Conservation (phyloP, 2,888 invertebrate genomes). For the Tortrix viridana region DNA sequence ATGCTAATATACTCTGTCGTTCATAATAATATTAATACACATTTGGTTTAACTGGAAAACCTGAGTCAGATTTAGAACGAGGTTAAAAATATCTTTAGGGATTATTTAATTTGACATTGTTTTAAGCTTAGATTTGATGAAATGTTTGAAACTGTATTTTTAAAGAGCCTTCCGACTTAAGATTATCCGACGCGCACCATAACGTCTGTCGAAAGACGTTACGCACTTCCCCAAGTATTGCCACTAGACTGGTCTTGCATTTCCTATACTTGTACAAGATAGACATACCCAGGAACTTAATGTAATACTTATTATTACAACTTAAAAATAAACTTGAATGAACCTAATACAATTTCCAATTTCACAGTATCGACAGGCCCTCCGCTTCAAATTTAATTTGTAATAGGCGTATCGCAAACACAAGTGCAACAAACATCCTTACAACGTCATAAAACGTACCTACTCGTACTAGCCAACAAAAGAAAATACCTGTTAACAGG, state of each 20-base stretch:
- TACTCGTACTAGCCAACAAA: constrained; percentile 51
- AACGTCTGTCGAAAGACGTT: too few relatives aligned
- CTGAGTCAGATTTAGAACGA: constrained; percentile 55
- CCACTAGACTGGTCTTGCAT: too few relatives aligned
- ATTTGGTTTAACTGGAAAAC: constrained; percentile 59
- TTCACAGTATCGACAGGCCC: constrained; percentile 50
- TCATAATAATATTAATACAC: constrained; percentile 52
- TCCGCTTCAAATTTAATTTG: constrained; percentile 53
- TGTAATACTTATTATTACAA: not conserved
- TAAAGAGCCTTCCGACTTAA: too few relatives aligned
- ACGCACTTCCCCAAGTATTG: too few relatives aligned
- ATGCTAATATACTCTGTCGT: constrained; percentile 66
- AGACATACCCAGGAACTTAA: too few relatives aligned
- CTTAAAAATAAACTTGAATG: constrained; percentile 16
- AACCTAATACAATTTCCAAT: constrained; percentile 49
- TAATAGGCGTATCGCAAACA: constrained; percentile 79
- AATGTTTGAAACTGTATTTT: too few relatives aligned
- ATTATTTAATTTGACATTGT: not conserved
- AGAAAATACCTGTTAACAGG: constrained; percentile 65
- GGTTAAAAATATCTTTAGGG: constrained; percentile 43
- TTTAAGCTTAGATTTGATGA: too few relatives aligned
- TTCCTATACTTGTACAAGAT: too few relatives aligned
- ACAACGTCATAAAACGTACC: constrained; percentile 50
- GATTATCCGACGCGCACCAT: too few relatives aligned
- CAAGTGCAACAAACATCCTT: constrained; percentile 68